A percentile compares a stretch with the other conserved stretches of the same genome.
phyloP scores from a whole-genome alignment of 2,888 invertebrate species.

The Parelbella ahira region DNA sequence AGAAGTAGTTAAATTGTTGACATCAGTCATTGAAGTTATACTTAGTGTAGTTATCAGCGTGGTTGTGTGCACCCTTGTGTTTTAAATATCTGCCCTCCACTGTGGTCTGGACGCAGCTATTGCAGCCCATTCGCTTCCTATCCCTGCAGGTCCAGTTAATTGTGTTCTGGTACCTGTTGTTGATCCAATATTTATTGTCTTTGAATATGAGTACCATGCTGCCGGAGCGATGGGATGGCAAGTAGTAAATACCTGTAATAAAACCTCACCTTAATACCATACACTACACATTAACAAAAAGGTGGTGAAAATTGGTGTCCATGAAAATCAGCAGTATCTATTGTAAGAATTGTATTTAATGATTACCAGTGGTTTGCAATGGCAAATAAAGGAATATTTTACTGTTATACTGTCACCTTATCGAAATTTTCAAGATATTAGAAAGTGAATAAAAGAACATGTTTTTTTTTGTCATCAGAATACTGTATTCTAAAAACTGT shows the following conservation, averaged over 20 bases:
- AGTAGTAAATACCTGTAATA: constrained; percentile 68
- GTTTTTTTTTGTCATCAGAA: constrained; percentile 50
- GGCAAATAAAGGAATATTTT: too few relatives aligned
- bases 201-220: constrained; percentile 75
- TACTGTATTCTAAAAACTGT: constrained; percentile 69
- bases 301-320: too few relatives aligned
- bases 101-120: constrained; percentile 69
- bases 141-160: constrained; percentile 76
- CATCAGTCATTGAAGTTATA: constrained; percentile 73
- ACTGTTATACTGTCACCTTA: too few relatives aligned
- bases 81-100: constrained; percentile 69
- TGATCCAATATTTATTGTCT: constrained; percentile 76
- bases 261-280: constrained; percentile 31
- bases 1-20: constrained; percentile 27
- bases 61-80: constrained; percentile 70
- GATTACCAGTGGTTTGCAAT: too few relatives aligned
- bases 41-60: constrained; percentile 70
- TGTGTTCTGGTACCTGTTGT: constrained; percentile 72
- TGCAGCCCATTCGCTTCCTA: constrained; percentile 66
- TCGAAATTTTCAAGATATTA: too few relatives aligned
- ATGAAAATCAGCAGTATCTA: too few relatives aligned
- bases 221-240: constrained; percentile 72
- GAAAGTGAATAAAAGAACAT: too few relatives aligned
- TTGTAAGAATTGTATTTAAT: too few relatives aligned
- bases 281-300: not conserved